Evolutionary conservation across 2,888 invertebrate genomes (phyloP), one percentile per base, ranked within the genome.

Genomic region (Beris morrisii): DNA sequence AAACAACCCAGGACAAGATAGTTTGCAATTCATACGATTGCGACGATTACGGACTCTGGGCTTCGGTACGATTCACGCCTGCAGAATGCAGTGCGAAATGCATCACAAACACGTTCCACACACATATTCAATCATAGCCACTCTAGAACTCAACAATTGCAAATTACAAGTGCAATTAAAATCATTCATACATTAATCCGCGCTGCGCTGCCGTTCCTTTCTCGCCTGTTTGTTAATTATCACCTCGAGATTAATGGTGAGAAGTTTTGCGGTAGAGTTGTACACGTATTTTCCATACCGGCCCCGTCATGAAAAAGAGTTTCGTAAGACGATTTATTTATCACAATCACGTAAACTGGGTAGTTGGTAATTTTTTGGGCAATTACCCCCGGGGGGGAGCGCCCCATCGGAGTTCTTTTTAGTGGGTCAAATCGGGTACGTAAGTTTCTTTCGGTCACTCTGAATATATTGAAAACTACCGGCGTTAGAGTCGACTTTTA

Each of bases 171-270:
- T 12, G 59, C 52, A 68, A 68, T 68, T 63, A 59, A 69, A 68
- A 66, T 66, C 66, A 66, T 55, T 66, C 52, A 32, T 56, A 45
- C 45, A 52, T 57, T 63, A 55, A 68, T 50, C 38, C 53, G 43
- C 30, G 55, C 44, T 64, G 13, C 22, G 30, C 58, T 55, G 45
- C 46, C 56, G 45, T 53, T 63, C 48, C 46, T 28, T 48, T 38
- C 38, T 38, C 32, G 28, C 12, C 30, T 13, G 31, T 31, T 57
- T 54, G 58, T 64, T 66, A 68, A 68, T 66, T 68, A 64, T 61
- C 68, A 61, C 66, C 63, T 57, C 45, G 28, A 65, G 65, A 68
- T 65, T 54, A 63, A 68, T 61, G 48, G 68, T 65, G 64, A 46
- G 66, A 66, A 58, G 43, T 43, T 22, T 22, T 13, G 44, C n/a